These are phyloP conservation scores for Plagodis dolabraria DNA, from an alignment of 2,888 invertebrate genomes.

Conservation along the genomic window DNA sequence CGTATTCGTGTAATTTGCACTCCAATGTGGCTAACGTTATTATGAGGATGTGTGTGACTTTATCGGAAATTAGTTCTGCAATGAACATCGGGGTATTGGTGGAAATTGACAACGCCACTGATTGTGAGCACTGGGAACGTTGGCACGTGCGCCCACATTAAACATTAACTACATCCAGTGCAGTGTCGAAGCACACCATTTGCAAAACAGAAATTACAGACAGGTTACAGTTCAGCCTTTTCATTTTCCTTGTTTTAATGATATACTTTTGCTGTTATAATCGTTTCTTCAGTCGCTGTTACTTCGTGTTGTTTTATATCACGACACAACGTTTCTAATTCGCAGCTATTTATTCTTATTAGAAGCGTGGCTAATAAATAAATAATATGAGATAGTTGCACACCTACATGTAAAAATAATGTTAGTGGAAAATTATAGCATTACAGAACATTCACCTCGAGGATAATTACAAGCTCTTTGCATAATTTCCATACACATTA, in stretches of 20 bases:
- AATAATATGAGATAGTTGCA: constrained; percentile 30
- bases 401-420: constrained; percentile 47
- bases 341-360: constrained; percentile 22
- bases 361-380: constrained; percentile 21
- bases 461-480: constrained; percentile 75
- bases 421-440: constrained; percentile 63
- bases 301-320: constrained; percentile 17
- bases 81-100: constrained; percentile 68
- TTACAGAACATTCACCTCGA: constrained; percentile 70
- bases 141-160: constrained; percentile 71
- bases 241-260: constrained; percentile 57
- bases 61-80: constrained; percentile 80
- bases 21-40: constrained; percentile 57
- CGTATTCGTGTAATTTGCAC: constrained; percentile 69
- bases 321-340: constrained; percentile 26
- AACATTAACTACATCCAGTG: constrained; percentile 60
- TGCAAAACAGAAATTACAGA: constrained; percentile 68
- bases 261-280: constrained; percentile 46
- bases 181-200: constrained; percentile 52
- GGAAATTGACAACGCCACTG: constrained; percentile 72
- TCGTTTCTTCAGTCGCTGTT: constrained; percentile 16
- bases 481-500: constrained; percentile 80
- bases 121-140: constrained; percentile 72
- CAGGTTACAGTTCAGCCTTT: constrained; percentile 50
- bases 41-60: constrained; percentile 62